Conservation (phyloP, 2,113 vertebrate genomes). For the Aphyosemion australe region DNA sequence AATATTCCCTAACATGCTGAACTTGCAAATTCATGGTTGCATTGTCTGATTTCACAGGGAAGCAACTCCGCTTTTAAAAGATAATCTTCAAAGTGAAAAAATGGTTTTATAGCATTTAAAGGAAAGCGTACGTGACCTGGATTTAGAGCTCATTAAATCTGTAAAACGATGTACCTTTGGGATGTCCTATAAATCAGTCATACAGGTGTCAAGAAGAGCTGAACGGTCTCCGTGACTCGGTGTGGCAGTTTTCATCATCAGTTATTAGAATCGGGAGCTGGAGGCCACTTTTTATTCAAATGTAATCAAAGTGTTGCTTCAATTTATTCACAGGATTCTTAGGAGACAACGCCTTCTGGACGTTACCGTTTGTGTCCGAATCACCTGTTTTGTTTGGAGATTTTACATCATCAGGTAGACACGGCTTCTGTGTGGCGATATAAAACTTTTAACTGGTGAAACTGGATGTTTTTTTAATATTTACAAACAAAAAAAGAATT, state of each 20-base stretch:
- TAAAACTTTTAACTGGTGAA: neutral
- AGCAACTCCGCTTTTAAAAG: constrained; percentile 30
- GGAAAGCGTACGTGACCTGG: neutral
- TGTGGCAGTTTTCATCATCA: constrained; percentile 7
- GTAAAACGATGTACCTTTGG: neutral
- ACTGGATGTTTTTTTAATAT: too few relatives aligned
- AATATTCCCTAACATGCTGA: constrained; percentile 36
- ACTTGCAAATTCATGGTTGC: constrained; percentile 33
- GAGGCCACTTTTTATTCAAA: neutral
- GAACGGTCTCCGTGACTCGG: neutral
- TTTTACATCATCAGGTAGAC: too few relatives aligned
- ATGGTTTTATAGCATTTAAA: constrained; percentile 17
- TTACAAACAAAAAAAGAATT: neutral
- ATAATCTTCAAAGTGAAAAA: constrained; percentile 30
- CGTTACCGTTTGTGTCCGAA: neutral
- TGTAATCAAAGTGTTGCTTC: neutral
- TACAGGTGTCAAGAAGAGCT: constrained; percentile 17
- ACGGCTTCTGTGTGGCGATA: too few relatives aligned
- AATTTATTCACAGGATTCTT: neutral
- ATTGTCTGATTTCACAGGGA: constrained; percentile 39
- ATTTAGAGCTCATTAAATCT: neutral
- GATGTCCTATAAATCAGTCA: neutral
- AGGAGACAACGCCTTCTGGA: neutral
- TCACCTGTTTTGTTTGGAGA: too few relatives aligned
- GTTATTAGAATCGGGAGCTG: constrained; percentile 9